Conservation (phyloP, 2,888 invertebrate species). For the Latrodectus elegans region DNA sequence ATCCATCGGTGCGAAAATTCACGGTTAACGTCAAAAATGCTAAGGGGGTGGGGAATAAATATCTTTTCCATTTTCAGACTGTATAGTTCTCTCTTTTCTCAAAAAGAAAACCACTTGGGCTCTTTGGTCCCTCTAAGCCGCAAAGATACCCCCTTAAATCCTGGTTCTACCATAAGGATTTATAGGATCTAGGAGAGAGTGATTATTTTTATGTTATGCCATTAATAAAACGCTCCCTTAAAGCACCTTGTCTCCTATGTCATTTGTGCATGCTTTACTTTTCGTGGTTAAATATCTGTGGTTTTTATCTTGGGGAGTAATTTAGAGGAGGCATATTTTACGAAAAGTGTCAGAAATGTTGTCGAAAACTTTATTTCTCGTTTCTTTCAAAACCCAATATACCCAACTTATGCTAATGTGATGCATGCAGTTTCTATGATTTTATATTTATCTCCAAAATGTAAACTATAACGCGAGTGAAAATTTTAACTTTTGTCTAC, state of each 20-base stretch:
- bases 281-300: background rate
- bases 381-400: no score
- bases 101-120: background rate
- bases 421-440: no score
- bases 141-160: background rate
- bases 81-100: background rate
- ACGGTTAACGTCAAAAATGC: conserved; percentile 6
- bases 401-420: no score
- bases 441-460: no score
- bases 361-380: no score
- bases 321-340: background rate
- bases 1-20: conserved; percentile 38
- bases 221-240: background rate
- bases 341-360: background rate
- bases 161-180: background rate
- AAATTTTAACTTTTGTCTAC: no score
- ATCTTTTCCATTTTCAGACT: conserved; percentile 4
- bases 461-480: no score
- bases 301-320: background rate
- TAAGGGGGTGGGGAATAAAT: conserved; percentile 5
- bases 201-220: background rate
- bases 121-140: background rate
- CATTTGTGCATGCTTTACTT: background rate
- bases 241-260: background rate
- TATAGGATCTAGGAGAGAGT: background rate